Conservation (phyloP, 2,113 vertebrate species). For the Cyrtonyx montezumae region DNA sequence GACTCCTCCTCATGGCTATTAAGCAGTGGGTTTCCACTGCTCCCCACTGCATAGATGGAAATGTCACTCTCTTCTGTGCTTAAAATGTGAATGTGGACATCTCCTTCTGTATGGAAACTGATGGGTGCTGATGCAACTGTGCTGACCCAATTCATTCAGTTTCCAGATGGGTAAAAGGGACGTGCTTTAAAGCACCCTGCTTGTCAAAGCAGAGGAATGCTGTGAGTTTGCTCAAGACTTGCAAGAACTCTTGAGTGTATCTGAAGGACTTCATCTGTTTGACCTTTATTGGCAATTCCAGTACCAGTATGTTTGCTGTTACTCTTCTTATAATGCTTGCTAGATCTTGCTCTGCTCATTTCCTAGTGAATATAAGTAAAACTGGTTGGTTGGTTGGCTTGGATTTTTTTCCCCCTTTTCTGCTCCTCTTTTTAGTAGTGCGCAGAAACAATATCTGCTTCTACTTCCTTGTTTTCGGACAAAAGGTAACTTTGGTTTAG, state of each 20-base stretch:
- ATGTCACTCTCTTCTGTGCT: neutral
- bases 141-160: neutral
- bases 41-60: neutral
- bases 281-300: neutral
- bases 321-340: neutral
- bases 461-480: neutral
- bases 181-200: neutral
- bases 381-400: neutral
- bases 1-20: neutral
- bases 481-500: neutral
- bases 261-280: neutral
- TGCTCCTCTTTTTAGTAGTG: neutral
- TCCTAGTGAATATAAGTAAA: neutral
- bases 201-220: neutral
- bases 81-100: neutral
- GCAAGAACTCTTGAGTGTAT: fast-evolving
- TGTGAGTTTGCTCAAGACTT: neutral
- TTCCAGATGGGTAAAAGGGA: neutral
- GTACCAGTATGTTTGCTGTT: neutral
- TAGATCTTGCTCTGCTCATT: neutral
- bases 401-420: too few relatives aligned
- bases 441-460: neutral
- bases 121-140: neutral
- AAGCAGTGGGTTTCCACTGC: neutral
- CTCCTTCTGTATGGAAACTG: neutral